phyloP scores from a whole-genome alignment of 2,113 vertebrate genomes.

The Macroglossus sobrinus region DNA sequence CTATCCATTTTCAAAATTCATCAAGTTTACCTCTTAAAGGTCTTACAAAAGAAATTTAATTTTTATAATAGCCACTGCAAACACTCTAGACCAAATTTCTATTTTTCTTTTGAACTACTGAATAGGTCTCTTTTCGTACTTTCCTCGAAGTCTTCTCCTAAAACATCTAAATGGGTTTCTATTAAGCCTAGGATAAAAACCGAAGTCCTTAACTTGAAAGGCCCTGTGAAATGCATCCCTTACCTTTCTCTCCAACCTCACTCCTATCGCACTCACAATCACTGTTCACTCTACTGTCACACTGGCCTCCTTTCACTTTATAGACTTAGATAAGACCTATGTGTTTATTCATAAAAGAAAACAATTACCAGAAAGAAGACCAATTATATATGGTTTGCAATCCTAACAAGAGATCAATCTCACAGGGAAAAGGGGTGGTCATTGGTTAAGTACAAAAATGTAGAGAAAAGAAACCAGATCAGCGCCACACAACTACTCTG shows the following conservation, averaged over 20 bases:
- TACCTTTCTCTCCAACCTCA: background rate
- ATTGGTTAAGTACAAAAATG: background rate
- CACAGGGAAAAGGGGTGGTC: background rate
- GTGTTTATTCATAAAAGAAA: background rate
- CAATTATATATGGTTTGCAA: background rate
- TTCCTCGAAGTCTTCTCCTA: background rate
- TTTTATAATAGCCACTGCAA: background rate
- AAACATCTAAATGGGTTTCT: background rate
- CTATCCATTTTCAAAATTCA: background rate
- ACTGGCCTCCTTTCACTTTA: background rate
- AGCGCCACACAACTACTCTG: background rate
- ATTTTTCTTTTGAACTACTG: background rate
- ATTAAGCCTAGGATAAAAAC: background rate
- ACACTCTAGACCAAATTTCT: background rate
- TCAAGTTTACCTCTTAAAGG: background rate
- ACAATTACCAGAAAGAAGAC: background rate
- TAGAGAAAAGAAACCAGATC: background rate
- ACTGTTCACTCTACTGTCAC: background rate
- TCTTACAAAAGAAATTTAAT: background rate
- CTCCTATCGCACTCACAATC: background rate
- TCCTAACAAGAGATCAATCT: background rate
- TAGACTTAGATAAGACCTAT: background rate
- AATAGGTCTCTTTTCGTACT: background rate
- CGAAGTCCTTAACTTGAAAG: background rate
- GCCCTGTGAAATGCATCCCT: background rate